Evolutionary conservation across 2,113 vertebrate genomes (phyloP).

Genomic region (Platysternon megacephalum): DNA sequence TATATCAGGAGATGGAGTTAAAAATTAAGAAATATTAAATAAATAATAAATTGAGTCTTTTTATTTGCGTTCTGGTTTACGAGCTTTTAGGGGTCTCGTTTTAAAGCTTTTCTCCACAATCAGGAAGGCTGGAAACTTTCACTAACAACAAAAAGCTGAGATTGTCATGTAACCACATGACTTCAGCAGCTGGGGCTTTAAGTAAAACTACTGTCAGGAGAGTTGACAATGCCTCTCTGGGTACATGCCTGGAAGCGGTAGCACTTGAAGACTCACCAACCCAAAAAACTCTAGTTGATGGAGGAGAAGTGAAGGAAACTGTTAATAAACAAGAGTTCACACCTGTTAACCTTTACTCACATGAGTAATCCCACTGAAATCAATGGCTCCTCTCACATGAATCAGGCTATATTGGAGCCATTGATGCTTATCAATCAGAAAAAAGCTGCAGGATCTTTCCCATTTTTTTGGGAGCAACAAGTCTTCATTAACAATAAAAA

Average conservation of each 20-base stretch:
- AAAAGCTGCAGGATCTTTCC: not conserved
- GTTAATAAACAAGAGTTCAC: not conserved
- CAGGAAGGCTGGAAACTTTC: not conserved
- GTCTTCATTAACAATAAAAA: not conserved
- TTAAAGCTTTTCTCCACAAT: not conserved
- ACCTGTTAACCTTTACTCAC: not conserved
- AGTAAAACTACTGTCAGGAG: not conserved
- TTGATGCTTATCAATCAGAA: fast-evolving
- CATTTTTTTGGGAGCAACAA: not conserved
- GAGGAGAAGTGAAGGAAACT: not conserved
- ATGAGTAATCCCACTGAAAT: fast-evolving
- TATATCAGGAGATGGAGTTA: not conserved
- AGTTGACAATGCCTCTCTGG: not conserved
- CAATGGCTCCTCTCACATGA: not conserved
- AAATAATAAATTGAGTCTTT: not conserved
- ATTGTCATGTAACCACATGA: conserved; percentile 4
- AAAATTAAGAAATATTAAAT: not conserved
- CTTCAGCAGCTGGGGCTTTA: not conserved
- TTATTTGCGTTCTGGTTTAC: not conserved
- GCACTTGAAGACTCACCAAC: not conserved
- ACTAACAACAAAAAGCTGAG: not conserved
- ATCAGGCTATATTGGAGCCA: not conserved
- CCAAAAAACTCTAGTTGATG: not conserved
- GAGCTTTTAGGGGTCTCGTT: not conserved
- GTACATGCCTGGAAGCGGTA: not conserved